A percentile compares a stretch with the other conserved stretches of the same genome.
These are phyloP conservation scores for Acrocephalus scirpaceus DNA, from an alignment of 2,797 vertebrate genomes.

Conservation along the genomic window DNA sequence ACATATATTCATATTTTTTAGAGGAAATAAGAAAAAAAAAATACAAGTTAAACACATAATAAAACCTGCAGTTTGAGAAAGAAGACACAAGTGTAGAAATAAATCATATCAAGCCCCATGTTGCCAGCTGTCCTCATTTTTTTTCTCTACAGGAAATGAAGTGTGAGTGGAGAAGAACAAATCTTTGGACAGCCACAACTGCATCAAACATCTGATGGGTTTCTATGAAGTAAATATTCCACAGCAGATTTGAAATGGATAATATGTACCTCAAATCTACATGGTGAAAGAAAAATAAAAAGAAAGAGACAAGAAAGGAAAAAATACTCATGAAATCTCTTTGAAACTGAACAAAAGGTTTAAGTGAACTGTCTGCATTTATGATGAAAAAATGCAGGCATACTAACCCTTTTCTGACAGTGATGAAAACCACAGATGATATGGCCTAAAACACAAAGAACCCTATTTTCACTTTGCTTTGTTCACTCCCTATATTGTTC, in stretches of 20 bases:
- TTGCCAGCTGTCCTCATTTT: background rate
- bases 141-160: background rate
- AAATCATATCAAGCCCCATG: background rate
- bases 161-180: background rate
- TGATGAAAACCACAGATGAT: background rate
- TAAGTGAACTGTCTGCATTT: background rate
- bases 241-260: background rate
- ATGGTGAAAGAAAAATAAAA: background rate
- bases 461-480: background rate
- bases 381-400: background rate
- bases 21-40: background rate
- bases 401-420: background rate
- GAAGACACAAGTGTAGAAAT: background rate
- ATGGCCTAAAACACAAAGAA: background rate
- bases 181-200: background rate
- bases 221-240: background rate
- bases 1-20: background rate
- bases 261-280: background rate
- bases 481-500: background rate
- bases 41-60: background rate
- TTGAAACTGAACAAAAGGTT: background rate
- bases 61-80: background rate
- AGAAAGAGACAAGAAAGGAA: background rate
- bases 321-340: background rate
- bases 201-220: background rate